Percentiles rank a stretch among this genome's conserved stretches.
Evolutionary conservation across 1,140 invertebrate species (phyloP).

Genomic region (Eulimnadia texana): DNA sequence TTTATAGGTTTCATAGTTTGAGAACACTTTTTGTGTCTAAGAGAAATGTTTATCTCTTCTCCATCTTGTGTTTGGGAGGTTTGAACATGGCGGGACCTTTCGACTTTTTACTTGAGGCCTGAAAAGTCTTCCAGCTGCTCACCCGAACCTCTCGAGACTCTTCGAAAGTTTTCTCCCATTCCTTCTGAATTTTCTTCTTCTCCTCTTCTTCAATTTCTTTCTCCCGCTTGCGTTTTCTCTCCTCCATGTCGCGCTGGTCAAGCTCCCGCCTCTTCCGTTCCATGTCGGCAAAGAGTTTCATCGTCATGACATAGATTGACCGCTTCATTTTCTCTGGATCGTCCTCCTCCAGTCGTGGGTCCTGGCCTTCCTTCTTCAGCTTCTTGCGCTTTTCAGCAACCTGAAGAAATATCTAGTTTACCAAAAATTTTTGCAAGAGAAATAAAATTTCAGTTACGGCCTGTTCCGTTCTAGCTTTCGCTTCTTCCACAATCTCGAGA

Average conservation of each 20-base stretch:
- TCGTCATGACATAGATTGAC: slow-evolving; percentile 90
- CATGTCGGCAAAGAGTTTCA: slow-evolving; percentile 97
- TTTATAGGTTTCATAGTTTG: too few relatives aligned
- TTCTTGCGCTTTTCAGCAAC: slow-evolving; percentile 91
- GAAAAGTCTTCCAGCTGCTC: slow-evolving; percentile 90
- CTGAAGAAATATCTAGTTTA: slow-evolving; percentile 34
- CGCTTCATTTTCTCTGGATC: slow-evolving; percentile 73
- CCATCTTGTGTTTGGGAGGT: slow-evolving; percentile 91
- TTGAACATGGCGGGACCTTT: slow-evolving; percentile 56
- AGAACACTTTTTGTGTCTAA: too few relatives aligned
- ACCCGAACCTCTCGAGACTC: slow-evolving; percentile 83
- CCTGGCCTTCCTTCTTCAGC: slow-evolving; percentile 79
- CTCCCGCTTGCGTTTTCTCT: slow-evolving; percentile 87
- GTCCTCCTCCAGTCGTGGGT: slow-evolving; percentile 77
- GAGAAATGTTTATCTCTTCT: slow-evolving; percentile 55
- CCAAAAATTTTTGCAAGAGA: background rate
- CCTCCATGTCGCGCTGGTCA: slow-evolving; percentile 78
- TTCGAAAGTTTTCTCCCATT: slow-evolving; percentile 98
- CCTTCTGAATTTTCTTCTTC: slow-evolving; percentile 68
- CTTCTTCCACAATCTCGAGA: slow-evolving; percentile 93
- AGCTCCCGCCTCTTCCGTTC: slow-evolving; percentile 68
- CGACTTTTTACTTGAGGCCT: slow-evolving; percentile 46
- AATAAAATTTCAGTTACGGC: slow-evolving; percentile 47
- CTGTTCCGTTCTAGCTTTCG: slow-evolving; percentile 80
- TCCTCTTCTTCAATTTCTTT: slow-evolving; percentile 86